Percentiles rank a stretch among this genome's conserved stretches.
phyloP scores from a whole-genome alignment of 2,113 vertebrate genomes.

The Eclectus roratus region DNA sequence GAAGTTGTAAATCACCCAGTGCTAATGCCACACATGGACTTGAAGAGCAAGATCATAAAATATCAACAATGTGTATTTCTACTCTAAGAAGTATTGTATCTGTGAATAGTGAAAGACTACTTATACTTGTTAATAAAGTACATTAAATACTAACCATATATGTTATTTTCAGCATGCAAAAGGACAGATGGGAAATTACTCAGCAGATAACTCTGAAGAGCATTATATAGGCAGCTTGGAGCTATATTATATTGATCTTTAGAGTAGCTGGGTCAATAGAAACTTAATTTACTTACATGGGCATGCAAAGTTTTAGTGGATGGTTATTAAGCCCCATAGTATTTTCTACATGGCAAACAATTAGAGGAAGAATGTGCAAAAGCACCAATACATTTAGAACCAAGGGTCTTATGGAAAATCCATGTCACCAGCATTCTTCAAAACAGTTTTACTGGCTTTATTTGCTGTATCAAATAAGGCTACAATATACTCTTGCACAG shows the following conservation, averaged over 20 bases:
- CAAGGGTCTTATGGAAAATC: background rate
- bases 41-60: rapidly evolving
- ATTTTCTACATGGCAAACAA: background rate
- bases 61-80: background rate
- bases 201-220: background rate
- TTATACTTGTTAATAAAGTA: background rate
- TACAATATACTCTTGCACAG: background rate
- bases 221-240: background rate
- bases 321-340: rapidly evolving
- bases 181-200: background rate
- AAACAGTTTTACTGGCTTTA: background rate
- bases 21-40: background rate
- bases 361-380: background rate
- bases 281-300: background rate
- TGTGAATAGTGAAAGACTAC: background rate
- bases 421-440: background rate
- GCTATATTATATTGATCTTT: background rate
- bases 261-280: background rate
- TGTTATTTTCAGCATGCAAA: background rate
- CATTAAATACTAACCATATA: background rate
- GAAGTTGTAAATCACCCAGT: background rate
- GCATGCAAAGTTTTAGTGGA: background rate
- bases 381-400: background rate
- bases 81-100: background rate
- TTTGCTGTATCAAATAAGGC: background rate